Evolutionary conservation across 1,140 invertebrate genomes (phyloP).

Genomic region (Olivierus martensii): DNA sequence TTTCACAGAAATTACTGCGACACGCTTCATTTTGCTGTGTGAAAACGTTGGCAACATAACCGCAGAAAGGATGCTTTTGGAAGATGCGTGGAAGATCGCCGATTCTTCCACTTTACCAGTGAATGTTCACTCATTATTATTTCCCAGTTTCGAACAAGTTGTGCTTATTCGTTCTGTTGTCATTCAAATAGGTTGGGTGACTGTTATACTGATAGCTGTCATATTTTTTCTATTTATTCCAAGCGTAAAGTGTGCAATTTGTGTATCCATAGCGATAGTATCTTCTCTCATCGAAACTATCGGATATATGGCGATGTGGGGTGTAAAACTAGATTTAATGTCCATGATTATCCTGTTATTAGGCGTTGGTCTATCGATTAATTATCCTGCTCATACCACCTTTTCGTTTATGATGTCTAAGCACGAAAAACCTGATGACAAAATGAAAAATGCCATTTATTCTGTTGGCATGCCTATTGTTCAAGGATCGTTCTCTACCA

Average conservation of each 20-base stretch:
- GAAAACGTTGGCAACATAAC: constrained; percentile 78
- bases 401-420: constrained; percentile 83
- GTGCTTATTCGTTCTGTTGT: constrained; percentile 81
- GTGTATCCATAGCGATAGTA: constrained; percentile 87
- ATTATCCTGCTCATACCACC: constrained; percentile 92
- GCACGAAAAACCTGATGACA: constrained; percentile 35
- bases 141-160: constrained; percentile 89
- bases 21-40: constrained; percentile 73
- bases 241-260: constrained; percentile 77
- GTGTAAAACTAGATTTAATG: constrained; percentile 86
- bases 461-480: constrained; percentile 82
- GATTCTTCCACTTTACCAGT: constrained; percentile 60
- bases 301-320: constrained; percentile 91
- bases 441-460: constrained; percentile 71
- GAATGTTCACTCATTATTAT: constrained; percentile 83
- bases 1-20: constrained; percentile 58
- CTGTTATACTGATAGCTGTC: constrained; percentile 84
- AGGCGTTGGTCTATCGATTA: constrained; percentile 95
- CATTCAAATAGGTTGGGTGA: constrained; percentile 79
- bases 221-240: constrained; percentile 91
- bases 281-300: constrained; percentile 91
- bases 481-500: constrained; percentile 88
- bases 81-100: constrained; percentile 59
- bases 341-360: constrained; percentile 98
- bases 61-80: constrained; percentile 78